Evolutionary conservation across 2,797 vertebrate genomes (phyloP).

Genomic region (Picus viridis): DNA sequence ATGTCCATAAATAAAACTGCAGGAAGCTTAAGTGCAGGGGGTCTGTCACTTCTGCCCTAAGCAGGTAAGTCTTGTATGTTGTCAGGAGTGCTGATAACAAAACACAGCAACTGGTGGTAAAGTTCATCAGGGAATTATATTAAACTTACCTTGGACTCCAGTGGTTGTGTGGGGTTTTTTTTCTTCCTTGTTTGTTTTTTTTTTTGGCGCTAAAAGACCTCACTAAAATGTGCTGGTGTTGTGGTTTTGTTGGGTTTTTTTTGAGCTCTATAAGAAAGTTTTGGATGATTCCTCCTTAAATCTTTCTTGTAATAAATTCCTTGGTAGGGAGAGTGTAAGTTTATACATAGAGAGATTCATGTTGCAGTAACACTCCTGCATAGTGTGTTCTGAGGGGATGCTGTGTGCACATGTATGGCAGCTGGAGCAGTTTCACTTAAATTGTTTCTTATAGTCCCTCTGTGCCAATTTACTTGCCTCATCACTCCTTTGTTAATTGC

Average conservation of each 20-base stretch:
- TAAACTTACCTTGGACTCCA: background rate
- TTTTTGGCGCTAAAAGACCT: background rate
- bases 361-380: background rate
- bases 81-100: background rate
- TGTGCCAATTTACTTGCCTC: constrained; percentile 41
- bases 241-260: background rate
- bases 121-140: background rate
- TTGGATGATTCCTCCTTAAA: background rate
- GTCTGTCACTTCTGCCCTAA: background rate
- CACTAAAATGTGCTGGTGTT: background rate
- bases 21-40: background rate
- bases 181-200: too few relatives aligned
- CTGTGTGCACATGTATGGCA: background rate
- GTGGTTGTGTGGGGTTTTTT: background rate
- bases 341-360: background rate
- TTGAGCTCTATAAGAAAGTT: background rate
- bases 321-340: background rate
- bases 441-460: constrained; percentile 29
- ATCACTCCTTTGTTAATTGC: constrained; percentile 42
- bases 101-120: background rate
- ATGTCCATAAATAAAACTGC: background rate
- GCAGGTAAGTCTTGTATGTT: background rate
- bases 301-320: background rate
- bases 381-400: background rate
- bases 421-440: constrained; percentile 27